These are phyloP conservation scores for Centropus unirufus DNA, from an alignment of 2,113 vertebrate genomes.

Conservation along the genomic window DNA sequence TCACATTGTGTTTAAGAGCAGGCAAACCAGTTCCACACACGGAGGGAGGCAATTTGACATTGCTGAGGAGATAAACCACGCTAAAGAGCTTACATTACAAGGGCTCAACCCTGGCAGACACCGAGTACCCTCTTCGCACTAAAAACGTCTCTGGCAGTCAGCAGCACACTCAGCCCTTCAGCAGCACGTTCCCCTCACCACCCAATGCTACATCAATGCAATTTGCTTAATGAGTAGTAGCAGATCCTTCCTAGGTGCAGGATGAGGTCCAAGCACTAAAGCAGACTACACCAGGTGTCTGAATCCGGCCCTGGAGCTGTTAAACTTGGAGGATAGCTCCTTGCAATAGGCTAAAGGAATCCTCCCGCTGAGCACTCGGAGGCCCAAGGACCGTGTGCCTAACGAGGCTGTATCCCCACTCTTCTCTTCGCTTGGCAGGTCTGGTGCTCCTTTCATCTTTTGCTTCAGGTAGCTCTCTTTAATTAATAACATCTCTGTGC, in stretches of 20 bases:
- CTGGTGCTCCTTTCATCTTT: constrained; percentile 71
- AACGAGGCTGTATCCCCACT: constrained; percentile 78
- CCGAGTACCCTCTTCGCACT: not conserved
- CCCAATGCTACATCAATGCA: not conserved
- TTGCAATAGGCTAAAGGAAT: constrained; percentile 63
- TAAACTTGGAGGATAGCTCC: constrained; percentile 54
- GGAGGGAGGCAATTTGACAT: not conserved
- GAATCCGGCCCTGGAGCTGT: constrained; percentile 7
- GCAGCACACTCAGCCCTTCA: not conserved
- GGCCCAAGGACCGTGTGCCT: constrained; percentile 72
- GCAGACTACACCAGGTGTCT: not conserved
- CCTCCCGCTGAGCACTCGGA: constrained; percentile 23
- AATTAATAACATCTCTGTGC: constrained; percentile 82
- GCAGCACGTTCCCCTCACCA: not conserved
- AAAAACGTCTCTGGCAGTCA: not conserved
- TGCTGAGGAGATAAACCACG: constrained; percentile 35
- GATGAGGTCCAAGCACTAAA: constrained; percentile 1
- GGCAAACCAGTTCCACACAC: not conserved
- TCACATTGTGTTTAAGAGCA: not conserved
- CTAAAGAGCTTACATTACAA: constrained; percentile 29
- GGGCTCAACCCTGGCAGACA: constrained; percentile 20
- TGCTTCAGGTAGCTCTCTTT: constrained; percentile 83
- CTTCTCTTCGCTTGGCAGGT: constrained; percentile 79
- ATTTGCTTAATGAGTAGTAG: constrained; percentile 1
- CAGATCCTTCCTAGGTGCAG: not conserved